Conservation (phyloP, 2,797 vertebrate genomes). For the Xenopus petersii region DNA sequence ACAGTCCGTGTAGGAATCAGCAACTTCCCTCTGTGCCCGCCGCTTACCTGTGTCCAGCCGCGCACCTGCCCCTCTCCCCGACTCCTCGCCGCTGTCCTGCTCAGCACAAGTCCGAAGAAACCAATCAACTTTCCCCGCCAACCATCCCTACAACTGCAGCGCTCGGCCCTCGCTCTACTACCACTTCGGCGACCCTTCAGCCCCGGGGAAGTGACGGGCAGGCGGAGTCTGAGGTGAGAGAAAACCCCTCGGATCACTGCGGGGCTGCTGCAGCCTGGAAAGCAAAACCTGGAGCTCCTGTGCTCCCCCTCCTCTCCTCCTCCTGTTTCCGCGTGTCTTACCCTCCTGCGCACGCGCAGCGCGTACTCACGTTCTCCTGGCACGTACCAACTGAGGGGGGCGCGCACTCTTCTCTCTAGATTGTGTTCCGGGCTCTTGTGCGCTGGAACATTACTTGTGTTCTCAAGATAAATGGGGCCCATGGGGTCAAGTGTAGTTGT, state of each 20-base stretch:
- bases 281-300: neutral
- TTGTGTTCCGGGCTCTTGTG: neutral
- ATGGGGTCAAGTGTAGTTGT: too few relatives aligned
- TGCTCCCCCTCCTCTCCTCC: neutral
- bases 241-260: neutral
- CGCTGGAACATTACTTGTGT: neutral
- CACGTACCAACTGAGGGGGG: neutral
- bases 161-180: neutral
- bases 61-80: constrained; percentile 19
- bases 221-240: neutral
- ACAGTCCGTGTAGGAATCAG: too few relatives aligned
- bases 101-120: neutral
- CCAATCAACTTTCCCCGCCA: constrained; percentile 11
- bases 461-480: too few relatives aligned
- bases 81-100: neutral
- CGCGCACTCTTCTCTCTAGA: neutral
- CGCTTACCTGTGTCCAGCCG: constrained; percentile 7
- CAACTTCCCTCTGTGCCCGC: neutral
- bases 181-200: constrained; percentile 9
- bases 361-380: neutral
- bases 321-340: neutral
- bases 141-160: neutral
- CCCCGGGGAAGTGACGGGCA: neutral
- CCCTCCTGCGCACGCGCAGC: constrained; percentile 10
- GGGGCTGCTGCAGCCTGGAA: neutral